phyloP scores from a whole-genome alignment of 2,797 vertebrate genomes.

The Morus bassanus region DNA sequence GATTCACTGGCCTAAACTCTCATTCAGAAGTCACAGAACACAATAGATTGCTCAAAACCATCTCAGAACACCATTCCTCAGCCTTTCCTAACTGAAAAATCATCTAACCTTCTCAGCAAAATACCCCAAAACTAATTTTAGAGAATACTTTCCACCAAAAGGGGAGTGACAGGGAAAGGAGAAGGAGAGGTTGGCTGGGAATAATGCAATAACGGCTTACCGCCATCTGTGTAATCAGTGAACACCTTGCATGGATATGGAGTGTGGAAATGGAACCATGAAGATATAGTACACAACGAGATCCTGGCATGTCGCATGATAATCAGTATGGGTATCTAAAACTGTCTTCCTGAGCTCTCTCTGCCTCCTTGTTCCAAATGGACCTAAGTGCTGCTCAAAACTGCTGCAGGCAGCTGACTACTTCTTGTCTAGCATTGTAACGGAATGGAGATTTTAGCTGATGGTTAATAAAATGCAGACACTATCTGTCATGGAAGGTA shows the following conservation, averaged over 20 bases:
- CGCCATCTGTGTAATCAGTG: not conserved
- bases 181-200: not conserved
- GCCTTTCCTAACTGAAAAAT: not conserved
- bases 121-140: not conserved
- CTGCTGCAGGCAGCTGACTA: not conserved
- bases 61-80: not conserved
- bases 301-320: fast-evolving
- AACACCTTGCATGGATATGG: not conserved
- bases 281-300: not conserved
- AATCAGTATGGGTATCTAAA: not conserved
- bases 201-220: not conserved
- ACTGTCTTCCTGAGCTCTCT: not conserved
- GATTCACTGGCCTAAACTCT: not conserved
- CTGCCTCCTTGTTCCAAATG: not conserved
- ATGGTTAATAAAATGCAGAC: not conserved
- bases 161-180: not conserved
- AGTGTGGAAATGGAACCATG: not conserved
- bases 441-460: not conserved
- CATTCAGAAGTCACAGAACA: not conserved
- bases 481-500: not conserved
- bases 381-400: not conserved
- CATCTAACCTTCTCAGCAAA: not conserved
- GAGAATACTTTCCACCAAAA: not conserved
- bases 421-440: not conserved
- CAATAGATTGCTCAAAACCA: not conserved